These are phyloP conservation scores for Nixonia krombeini DNA, from an alignment of 1,140 invertebrate genomes.

Conservation along the genomic window DNA sequence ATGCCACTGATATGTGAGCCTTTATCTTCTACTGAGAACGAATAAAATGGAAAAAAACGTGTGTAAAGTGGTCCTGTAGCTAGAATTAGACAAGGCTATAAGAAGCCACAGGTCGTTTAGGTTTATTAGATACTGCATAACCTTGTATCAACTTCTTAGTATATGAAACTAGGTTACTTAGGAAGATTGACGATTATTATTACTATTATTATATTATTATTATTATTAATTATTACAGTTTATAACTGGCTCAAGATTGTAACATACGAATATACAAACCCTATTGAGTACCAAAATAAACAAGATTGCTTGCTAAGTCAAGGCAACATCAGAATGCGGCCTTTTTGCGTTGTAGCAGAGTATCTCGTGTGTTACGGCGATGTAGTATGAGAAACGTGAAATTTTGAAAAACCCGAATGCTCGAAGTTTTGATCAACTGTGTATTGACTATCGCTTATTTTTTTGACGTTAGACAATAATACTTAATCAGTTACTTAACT, in stretches of 20 bases:
- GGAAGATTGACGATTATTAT: conserved; percentile 60
- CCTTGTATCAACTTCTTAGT: conserved; percentile 63
- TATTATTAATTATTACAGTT: conserved; percentile 63
- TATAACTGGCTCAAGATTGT: conserved; percentile 69
- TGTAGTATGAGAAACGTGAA: conserved; percentile 6
- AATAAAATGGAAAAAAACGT: conserved; percentile 6
- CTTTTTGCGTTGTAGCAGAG: background rate
- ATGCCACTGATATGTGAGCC: background rate
- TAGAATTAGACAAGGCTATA: no score
- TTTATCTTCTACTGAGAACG: background rate
- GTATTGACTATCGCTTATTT: background rate
- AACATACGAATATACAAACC: conserved; percentile 64
- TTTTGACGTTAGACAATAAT: no score
- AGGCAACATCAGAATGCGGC: conserved; percentile 9
- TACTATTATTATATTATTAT: conserved; percentile 64
- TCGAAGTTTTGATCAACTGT: background rate
- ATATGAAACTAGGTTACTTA: conserved; percentile 68
- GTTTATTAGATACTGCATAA: conserved; percentile 67
- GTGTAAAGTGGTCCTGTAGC: conserved; percentile 29
- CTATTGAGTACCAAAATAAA: conserved; percentile 69
- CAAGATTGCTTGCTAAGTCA: conserved; percentile 67
- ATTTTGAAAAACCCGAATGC: conserved; percentile 18
- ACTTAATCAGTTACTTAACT: no score
- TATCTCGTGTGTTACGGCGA: conserved; percentile 12
- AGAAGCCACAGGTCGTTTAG: no score